These are phyloP conservation scores for Rousettus madagascariensis DNA, from an alignment of 2,797 vertebrate genomes.

Conservation along the genomic window DNA sequence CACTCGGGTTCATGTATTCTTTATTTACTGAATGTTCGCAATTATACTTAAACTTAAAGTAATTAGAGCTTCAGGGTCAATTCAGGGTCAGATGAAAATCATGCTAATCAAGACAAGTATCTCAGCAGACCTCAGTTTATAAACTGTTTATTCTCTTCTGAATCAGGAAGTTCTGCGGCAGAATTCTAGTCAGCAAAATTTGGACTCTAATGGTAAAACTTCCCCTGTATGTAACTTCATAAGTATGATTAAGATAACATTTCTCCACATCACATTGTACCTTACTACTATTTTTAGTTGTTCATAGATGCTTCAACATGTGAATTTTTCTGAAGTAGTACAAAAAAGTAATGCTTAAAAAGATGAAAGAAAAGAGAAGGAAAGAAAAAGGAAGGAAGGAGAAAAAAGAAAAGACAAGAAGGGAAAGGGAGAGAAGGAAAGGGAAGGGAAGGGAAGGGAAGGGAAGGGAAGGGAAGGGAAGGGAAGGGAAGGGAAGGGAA, in stretches of 20 bases:
- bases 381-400: background rate
- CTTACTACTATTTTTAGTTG: background rate
- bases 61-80: conserved; percentile 58
- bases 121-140: background rate
- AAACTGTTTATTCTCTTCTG: conserved; percentile 20
- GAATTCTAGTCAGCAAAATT: conserved; percentile 5
- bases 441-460: background rate
- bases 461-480: background rate
- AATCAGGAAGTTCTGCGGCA: background rate
- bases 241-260: background rate
- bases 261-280: background rate
- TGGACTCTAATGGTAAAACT: background rate
- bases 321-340: background rate
- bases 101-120: background rate
- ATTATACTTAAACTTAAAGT: conserved; percentile 61
- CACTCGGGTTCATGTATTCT: conserved; percentile 44
- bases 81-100: conserved; percentile 48
- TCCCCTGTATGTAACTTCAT: background rate
- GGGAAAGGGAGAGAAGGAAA: background rate
- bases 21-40: conserved; percentile 47
- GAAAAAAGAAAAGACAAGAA: background rate
- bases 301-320: background rate
- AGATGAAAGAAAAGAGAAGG: background rate
- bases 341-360: background rate
- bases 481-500: background rate